Evolutionary conservation across 2,797 vertebrate species (phyloP).

Genomic region (Chromobotia macracanthus): DNA sequence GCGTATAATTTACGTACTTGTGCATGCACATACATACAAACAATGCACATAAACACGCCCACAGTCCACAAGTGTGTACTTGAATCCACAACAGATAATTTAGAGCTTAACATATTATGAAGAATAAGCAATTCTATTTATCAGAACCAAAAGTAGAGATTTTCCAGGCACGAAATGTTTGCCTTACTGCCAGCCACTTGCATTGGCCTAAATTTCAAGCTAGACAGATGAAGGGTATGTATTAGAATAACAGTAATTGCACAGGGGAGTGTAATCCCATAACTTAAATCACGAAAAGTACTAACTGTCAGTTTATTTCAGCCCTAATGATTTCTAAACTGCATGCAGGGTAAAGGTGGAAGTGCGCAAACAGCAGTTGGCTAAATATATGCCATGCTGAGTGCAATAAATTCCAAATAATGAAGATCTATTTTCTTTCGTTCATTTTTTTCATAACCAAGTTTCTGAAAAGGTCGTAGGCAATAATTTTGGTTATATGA

Average conservation of each 20-base stretch:
- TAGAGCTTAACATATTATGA: conserved; percentile 51
- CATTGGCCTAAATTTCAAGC: conserved; percentile 52
- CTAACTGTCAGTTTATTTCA: conserved; percentile 59
- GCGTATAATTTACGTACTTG: conserved; percentile 12
- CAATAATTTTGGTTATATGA: conserved; percentile 16
- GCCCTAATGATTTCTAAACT: conserved; percentile 52
- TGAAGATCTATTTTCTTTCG: conserved; percentile 19
- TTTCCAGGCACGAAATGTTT: conserved; percentile 62
- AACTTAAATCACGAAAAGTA: conserved; percentile 63
- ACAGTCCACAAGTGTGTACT: conserved; percentile 40
- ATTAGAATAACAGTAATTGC: conserved; percentile 61
- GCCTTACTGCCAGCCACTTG: conserved; percentile 61
- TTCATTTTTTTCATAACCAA: conserved; percentile 7
- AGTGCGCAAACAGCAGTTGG: conserved; percentile 42
- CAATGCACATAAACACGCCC: neutral
- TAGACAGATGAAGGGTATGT: conserved; percentile 59
- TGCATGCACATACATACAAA: conserved; percentile 6
- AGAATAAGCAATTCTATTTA: conserved; percentile 59
- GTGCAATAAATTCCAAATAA: conserved; percentile 44
- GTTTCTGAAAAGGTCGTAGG: conserved; percentile 11
- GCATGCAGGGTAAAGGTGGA: conserved; percentile 32
- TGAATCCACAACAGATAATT: conserved; percentile 55
- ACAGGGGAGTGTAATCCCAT: conserved; percentile 56
- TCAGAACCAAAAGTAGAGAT: conserved; percentile 60
- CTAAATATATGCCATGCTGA: conserved; percentile 33